These are phyloP conservation scores for Rafetus swinhoei DNA, from an alignment of 2,113 vertebrate species.

Conservation along the genomic window DNA sequence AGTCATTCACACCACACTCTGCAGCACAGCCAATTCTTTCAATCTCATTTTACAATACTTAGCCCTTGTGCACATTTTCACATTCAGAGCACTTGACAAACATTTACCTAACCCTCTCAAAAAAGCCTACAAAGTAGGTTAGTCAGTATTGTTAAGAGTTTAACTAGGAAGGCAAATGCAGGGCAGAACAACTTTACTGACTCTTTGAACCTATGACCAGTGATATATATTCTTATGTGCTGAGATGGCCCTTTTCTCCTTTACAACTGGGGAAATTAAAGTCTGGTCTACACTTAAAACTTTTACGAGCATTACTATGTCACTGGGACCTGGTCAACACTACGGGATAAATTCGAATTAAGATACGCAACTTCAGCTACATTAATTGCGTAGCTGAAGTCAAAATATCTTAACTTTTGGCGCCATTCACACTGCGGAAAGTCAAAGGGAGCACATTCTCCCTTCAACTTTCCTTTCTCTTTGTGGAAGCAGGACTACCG, in stretches of 20 bases:
- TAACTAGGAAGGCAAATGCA: not conserved
- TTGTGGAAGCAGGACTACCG: too few species aligned
- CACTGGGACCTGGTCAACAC: not conserved
- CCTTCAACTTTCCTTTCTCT: too few species aligned
- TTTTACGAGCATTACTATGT: not conserved
- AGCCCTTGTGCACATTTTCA: not conserved
- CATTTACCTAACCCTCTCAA: not conserved
- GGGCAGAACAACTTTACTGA: not conserved
- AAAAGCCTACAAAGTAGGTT: not conserved
- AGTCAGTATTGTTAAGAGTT: not conserved
- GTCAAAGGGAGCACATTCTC: too few species aligned
- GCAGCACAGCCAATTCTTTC: not conserved
- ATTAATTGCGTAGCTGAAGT: too few species aligned
- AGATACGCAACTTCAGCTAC: too few species aligned
- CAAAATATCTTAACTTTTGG: too few species aligned
- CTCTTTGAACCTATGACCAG: not conserved
- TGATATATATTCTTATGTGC: not conserved
- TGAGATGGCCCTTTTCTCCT: not conserved
- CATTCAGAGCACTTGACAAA: not conserved
- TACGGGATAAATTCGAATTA: too few species aligned
- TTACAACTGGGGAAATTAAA: not conserved
- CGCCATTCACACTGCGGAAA: too few species aligned
- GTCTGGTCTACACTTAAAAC: not conserved
- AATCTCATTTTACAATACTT: not conserved
- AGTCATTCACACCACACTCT: not conserved